Base-by-base conservation (phyloP, 2,888 invertebrate genomes). In the Trachelus stipa region DNA sequence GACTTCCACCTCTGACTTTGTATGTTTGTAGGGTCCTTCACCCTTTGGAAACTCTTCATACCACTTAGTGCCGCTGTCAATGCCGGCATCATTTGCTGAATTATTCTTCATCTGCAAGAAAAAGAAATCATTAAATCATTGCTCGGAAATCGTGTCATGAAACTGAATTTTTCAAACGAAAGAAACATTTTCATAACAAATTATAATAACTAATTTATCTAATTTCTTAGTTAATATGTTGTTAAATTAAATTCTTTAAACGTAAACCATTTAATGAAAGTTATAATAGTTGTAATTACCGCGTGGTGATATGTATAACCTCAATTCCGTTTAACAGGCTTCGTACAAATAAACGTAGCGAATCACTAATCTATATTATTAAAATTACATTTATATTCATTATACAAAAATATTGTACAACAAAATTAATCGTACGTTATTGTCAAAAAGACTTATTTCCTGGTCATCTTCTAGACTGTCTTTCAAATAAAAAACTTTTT, bases 51-150 rank as follows among this genome's bases (percentile, higher is more conserved):
- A 87, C 91, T 94, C 94, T 81, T 94, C 93, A 87, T 93, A 95
- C 95, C 95, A 95, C 88, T 95, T 95, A 89, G 93, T 93, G 81
- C 92, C 92, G 74, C 93, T 93, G 71, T 92, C 92, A 87, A 92
- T 92, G 35, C 84, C 84, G 83, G 93, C 93, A 71, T 30, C 9
- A 34, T 31, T 71, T 33, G 11, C 15, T 71, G 34, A 33, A 31
- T 71, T 71, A 76, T 74, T 81, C 12, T 80, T 80, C 84, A 85
- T 86, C 81, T 83, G 79, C 3, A 75, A 74, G 12, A 4, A 69
- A 69, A 68, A 71, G 71, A 34, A 78, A 73, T 73, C 73, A 1
- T n/a, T 69, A 31, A 69, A 37, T 12, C 69, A 73, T 76, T 68
- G 34, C 31, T 68, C 0, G 37, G 79, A 31, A 68, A 56, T 56